Conservation (phyloP, 2,888 invertebrate genomes). For the Polylopha cassiicola region DNA sequence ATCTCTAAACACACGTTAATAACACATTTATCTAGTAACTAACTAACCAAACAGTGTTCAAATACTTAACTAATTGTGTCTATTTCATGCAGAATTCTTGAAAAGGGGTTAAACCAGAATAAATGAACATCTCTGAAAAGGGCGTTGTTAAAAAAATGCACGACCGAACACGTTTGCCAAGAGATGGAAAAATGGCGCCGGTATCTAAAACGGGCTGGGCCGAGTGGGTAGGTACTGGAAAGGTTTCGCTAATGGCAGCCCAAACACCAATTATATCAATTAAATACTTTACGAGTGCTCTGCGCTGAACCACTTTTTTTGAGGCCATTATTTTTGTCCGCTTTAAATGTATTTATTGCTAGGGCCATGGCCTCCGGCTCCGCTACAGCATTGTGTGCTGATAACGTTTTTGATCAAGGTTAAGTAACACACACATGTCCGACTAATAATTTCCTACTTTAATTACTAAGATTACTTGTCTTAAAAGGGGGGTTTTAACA, state of each 20-base stretch:
- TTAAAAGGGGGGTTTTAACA: too few species aligned
- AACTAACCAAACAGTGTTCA: conserved; percentile 17
- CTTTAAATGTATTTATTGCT: conserved; percentile 11
- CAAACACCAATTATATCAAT: conserved; percentile 72
- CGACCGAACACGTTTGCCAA: conserved; percentile 49
- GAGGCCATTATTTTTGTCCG: conserved; percentile 15
- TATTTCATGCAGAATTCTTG: conserved; percentile 42
- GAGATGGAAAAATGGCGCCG: conserved; percentile 51
- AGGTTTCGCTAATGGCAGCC: conserved; percentile 60
- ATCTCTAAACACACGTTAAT: too few species aligned
- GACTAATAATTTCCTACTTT: too few species aligned
- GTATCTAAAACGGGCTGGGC: conserved; percentile 47
- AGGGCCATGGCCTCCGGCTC: neutral
- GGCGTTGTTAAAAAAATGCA: conserved; percentile 54
- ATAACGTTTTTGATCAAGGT: too few species aligned
- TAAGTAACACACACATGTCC: too few species aligned
- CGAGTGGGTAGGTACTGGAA: conserved; percentile 41
- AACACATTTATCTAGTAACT: conserved; percentile 8
- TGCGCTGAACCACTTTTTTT: conserved; percentile 36
- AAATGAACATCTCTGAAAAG: conserved; percentile 61
- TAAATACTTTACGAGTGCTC: conserved; percentile 58
- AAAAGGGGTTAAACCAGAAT: conserved; percentile 59
- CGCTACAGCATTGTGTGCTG: too few species aligned
- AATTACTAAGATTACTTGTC: too few species aligned
- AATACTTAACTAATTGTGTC: conserved; percentile 35